These are phyloP conservation scores for Semnornis frantzii DNA, from an alignment of 2,113 vertebrate genomes.

Conservation along the genomic window DNA sequence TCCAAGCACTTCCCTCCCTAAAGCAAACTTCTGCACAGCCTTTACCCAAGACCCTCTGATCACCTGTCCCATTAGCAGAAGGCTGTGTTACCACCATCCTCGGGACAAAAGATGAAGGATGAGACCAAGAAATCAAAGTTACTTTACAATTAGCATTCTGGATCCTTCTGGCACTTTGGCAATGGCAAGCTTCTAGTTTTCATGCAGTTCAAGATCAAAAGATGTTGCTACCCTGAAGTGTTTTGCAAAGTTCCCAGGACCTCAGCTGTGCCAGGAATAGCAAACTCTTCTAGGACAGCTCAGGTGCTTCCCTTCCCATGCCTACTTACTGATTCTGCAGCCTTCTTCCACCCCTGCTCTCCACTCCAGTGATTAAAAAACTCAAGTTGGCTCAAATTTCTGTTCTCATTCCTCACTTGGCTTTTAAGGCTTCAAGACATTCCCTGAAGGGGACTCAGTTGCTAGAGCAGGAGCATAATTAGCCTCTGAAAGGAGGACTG, in stretches of 20 bases:
- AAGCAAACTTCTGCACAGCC: background rate
- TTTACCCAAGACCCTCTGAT: background rate
- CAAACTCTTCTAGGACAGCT: background rate
- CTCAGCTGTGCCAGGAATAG: background rate
- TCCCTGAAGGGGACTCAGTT: accelerated
- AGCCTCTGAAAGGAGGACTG: background rate
- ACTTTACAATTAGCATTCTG: background rate
- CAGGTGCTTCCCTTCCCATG: background rate
- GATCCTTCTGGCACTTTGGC: background rate
- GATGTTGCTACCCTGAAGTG: accelerated
- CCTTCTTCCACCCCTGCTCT: background rate
- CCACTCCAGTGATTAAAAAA: background rate
- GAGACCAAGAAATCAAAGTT: background rate
- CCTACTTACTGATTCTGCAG: background rate
- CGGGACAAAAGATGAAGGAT: background rate
- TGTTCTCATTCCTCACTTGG: background rate
- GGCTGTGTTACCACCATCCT: background rate
- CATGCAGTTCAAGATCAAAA: background rate
- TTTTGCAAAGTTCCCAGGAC: background rate
- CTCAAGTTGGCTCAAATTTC: background rate
- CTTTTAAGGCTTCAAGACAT: background rate
- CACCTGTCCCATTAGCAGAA: background rate
- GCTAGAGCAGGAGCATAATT: background rate
- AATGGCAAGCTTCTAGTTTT: background rate
- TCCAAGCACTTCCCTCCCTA: too few relatives aligned